Percentiles rank a stretch among this genome's conserved stretches.
These are phyloP conservation scores for Cinara cedri DNA, from an alignment of 2,888 invertebrate species.

Conservation along the genomic window DNA sequence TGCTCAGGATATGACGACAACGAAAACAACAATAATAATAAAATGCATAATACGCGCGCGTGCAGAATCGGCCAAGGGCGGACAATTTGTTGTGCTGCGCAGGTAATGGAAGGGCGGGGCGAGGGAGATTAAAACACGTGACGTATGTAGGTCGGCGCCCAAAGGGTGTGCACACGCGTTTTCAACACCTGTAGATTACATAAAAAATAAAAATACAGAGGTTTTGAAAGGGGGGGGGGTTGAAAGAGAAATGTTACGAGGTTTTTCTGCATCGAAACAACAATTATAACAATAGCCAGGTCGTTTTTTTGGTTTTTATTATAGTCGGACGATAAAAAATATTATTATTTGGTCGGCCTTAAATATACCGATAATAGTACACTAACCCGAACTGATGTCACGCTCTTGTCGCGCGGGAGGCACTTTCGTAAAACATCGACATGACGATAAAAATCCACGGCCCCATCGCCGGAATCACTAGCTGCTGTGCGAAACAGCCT, in stretches of 20 bases:
- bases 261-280: neutral
- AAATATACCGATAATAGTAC: no score
- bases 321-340: neutral
- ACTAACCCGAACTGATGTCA: no score
- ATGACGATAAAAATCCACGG: no score
- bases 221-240: neutral
- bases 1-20: neutral
- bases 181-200: neutral
- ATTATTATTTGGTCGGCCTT: neutral
- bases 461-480: neutral
- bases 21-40: conserved; percentile 12
- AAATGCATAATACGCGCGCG: neutral
- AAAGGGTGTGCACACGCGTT: conserved; percentile 3
- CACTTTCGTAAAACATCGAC: no score
- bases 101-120: neutral
- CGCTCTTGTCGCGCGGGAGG: no score
- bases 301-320: neutral
- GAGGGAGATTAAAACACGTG: neutral
- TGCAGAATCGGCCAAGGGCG: conserved; percentile 37
- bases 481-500: conserved; percentile 10
- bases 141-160: conserved; percentile 36
- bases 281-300: neutral
- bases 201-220: neutral
- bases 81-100: conserved; percentile 13
- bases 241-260: neutral